A percentile compares a stretch with the other conserved stretches of the same genome.
phyloP scores from a whole-genome alignment of 2,113 vertebrate species.

The Pseudopipra pipra region DNA sequence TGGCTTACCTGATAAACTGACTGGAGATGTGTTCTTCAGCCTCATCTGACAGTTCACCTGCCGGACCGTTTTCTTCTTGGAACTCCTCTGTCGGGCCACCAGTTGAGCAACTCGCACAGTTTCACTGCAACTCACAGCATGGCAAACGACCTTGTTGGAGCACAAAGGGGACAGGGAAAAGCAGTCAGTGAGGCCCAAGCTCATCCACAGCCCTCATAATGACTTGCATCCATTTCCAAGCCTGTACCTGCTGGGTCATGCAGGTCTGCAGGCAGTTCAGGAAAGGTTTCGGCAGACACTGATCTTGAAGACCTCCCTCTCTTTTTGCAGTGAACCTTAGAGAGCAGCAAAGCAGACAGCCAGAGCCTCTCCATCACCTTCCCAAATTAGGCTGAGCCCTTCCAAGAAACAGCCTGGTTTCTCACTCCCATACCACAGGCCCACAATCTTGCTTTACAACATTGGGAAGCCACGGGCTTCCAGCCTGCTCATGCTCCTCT shows the following conservation, averaged over 20 bases:
- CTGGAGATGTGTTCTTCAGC: slow-evolving; percentile 78
- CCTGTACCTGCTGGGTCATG: background rate
- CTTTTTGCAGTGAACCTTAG: background rate
- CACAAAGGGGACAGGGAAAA: background rate
- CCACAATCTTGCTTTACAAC: accelerated
- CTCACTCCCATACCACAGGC: too few relatives aligned
- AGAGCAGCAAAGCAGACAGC: background rate
- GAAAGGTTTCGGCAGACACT: background rate
- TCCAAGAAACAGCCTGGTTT: background rate
- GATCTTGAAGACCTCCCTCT: background rate
- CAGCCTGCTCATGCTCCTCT: background rate
- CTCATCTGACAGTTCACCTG: slow-evolving; percentile 89
- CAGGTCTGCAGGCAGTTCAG: background rate
- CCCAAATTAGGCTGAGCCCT: accelerated
- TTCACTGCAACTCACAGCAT: slow-evolving; percentile 81
- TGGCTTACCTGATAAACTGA: slow-evolving; percentile 78
- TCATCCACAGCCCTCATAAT: background rate
- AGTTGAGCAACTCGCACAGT: slow-evolving; percentile 86
- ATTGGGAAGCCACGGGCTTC: background rate
- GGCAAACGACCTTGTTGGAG: slow-evolving; percentile 78
- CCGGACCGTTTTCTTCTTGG: slow-evolving; percentile 82
- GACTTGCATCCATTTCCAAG: background rate
- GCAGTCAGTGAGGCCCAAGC: background rate
- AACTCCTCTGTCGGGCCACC: slow-evolving; percentile 84
- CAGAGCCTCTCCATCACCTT: background rate